phyloP scores from a whole-genome alignment of 2,113 vertebrate species.

The Gracilinanus agilis region DNA sequence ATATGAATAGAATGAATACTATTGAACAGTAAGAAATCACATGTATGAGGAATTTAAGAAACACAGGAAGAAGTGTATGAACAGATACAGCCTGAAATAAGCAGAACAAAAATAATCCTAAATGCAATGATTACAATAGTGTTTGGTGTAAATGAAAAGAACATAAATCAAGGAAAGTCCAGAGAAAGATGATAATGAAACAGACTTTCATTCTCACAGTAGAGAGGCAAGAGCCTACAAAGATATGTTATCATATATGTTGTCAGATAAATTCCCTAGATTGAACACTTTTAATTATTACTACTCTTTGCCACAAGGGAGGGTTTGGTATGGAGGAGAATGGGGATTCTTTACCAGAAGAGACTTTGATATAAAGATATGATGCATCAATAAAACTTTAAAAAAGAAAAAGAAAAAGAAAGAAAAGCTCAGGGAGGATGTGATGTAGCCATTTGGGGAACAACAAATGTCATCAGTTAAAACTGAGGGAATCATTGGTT shows the following conservation, averaged over 20 bases:
- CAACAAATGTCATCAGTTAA: background rate
- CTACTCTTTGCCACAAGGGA: background rate
- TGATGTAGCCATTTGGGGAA: background rate
- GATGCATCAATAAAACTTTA: background rate
- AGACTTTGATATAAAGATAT: background rate
- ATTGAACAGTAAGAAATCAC: background rate
- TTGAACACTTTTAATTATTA: background rate
- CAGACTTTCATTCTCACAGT: background rate
- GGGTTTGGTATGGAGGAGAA: background rate
- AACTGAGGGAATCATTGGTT: background rate
- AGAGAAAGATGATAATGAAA: background rate
- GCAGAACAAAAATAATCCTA: no score
- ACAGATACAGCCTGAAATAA: background rate
- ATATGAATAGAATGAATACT: background rate
- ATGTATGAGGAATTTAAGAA: background rate
- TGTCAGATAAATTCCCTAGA: no score
- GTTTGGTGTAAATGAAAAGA: background rate
- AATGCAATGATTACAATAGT: background rate
- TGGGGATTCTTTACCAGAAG: background rate
- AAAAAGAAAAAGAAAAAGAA: no score
- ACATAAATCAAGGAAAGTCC: background rate
- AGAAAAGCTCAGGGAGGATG: background rate
- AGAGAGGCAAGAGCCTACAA: background rate
- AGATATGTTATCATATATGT: background rate
- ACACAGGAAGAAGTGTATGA: background rate